A percentile compares a stretch with the other conserved stretches of the same genome.
Evolutionary conservation across 2,797 vertebrate species (phyloP).

Genomic region (Natrix natrix): DNA sequence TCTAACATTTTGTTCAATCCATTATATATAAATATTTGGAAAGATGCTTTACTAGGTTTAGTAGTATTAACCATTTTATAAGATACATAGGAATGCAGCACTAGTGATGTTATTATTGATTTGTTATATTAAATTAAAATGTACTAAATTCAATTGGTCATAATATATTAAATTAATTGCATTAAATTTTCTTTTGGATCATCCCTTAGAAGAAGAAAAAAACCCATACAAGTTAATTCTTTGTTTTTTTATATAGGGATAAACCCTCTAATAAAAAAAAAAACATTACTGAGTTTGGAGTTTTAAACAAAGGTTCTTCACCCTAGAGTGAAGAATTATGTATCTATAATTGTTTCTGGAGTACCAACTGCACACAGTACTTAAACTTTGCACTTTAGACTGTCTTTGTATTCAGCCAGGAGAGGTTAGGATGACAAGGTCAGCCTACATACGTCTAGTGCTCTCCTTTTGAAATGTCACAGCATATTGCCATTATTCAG

Average conservation of each 20-base stretch:
- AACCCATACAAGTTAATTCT: not conserved
- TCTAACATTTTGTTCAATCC: not conserved
- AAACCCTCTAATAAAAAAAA: not conserved
- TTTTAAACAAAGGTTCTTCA: not conserved
- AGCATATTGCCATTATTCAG: not conserved
- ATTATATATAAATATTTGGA: not conserved
- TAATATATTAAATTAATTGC: not conserved
- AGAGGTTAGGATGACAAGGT: constrained; percentile 2
- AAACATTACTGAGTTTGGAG: not conserved
- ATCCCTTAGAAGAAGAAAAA: not conserved
- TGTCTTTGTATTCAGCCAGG: not conserved
- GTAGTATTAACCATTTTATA: not conserved
- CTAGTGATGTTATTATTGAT: not conserved
- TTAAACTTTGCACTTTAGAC: not conserved
- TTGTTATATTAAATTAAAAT: not conserved
- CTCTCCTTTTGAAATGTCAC: not conserved
- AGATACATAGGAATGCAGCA: not conserved
- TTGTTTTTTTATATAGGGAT: not conserved
- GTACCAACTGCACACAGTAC: not conserved
- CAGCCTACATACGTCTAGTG: not conserved
- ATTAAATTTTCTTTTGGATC: not conserved
- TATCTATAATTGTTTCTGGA: not conserved
- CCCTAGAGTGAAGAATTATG: not conserved
- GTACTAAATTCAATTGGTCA: not conserved
- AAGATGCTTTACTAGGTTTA: not conserved